Base-by-base conservation (phyloP, 2,797 vertebrate genomes). In the Hyperoplus lanceolatus region DNA sequence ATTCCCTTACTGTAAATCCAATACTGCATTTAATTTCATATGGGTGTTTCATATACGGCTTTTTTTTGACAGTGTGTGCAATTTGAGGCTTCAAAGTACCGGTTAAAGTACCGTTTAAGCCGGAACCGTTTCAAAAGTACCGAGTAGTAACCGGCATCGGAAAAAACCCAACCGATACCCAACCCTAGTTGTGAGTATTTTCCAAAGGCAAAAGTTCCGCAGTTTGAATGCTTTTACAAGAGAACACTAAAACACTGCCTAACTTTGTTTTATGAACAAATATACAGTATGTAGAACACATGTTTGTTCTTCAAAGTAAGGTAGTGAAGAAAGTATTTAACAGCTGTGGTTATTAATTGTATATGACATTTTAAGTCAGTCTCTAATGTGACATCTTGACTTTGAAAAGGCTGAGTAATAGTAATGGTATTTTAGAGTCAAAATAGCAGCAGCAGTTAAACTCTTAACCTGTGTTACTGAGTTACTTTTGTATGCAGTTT, bases 401-500 rank as follows among this genome's bases (percentile, higher is more conserved):
- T 15, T 46, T 6, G 21, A 53, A 41, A 13, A 8, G 6, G 46
- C 1, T 46, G 3, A 56, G 41, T 53, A 49, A 12, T 29, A 42
- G 12, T 7, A 53, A 29, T n/a, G 8, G 14, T 54, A 21, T 54
- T 14, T 63, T 41, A 51, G 21, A 62, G 41, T 7, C 0, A 3
- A 70, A 57, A 42, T 42, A 29, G 21, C 39, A 55, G 42, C 12
- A 55, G 4, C 36, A 49, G 14, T 42, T 42, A 4, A 53, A 42
- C 18, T 3, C 16, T 29, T 48, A 48, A 38, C 18, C 18, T 56
- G 2, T 13, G 14, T 43, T 8, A 15, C 48, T 18, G 63, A 61
- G 41, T 42, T 62, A 14, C 15, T 38, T 45, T 42, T 46, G 13
- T 36, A 43, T 73, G 58, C 29, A 64, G 42, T 70, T 51, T 39